Conservation (phyloP, 2,113 vertebrate genomes). For the Tor tambroides region DNA sequence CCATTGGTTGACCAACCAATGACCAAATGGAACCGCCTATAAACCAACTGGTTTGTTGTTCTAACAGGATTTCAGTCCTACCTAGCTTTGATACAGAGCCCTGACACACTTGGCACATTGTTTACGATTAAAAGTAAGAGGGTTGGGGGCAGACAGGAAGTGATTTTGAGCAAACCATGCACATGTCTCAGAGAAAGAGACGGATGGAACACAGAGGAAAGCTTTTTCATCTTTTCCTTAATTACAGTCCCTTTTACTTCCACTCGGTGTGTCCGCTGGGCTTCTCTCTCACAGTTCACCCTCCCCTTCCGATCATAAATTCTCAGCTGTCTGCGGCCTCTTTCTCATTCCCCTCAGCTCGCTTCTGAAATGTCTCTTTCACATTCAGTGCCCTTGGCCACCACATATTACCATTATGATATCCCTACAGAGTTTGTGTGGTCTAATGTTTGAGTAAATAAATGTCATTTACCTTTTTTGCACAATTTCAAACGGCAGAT, state of each 20-base stretch:
- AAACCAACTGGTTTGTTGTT: background rate
- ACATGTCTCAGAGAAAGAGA: background rate
- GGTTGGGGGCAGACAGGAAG: constrained; percentile 20
- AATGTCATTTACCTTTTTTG: background rate
- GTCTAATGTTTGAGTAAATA: constrained; percentile 38
- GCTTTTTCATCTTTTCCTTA: constrained; percentile 40
- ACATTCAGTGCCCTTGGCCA: constrained; percentile 16
- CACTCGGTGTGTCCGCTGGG: constrained; percentile 34
- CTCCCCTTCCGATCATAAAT: constrained; percentile 41
- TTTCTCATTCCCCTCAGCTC: constrained; percentile 39
- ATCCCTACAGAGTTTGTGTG: background rate
- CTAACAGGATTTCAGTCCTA: constrained; percentile 1
- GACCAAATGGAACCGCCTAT: background rate
- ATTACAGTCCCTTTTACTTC: constrained; percentile 53
- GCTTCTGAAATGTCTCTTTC: constrained; percentile 35
- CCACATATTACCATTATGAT: background rate
- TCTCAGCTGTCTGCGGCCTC: constrained; percentile 19
- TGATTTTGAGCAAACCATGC: constrained; percentile 22
- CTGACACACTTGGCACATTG: constrained; percentile 4
- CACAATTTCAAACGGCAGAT: background rate
- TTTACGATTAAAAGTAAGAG: background rate
- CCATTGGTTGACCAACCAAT: background rate
- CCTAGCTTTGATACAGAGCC: background rate
- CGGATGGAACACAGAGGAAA: constrained; percentile 12
- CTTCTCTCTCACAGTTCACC: background rate